Base-by-base conservation (phyloP, 2,888 invertebrate genomes). In the Nudaria mundana region DNA sequence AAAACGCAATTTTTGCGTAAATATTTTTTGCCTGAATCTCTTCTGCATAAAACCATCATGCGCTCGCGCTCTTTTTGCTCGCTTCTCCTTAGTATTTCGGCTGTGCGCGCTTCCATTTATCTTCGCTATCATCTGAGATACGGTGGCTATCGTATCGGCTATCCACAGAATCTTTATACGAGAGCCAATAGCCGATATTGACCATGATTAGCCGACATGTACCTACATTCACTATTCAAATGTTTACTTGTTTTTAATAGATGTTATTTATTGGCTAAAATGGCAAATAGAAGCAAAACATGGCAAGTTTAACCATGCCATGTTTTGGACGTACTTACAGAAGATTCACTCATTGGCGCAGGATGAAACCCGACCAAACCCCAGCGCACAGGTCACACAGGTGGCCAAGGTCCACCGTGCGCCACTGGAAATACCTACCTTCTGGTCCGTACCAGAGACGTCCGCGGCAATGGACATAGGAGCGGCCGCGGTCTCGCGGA, bases 91-190 rank as follows among this genome's bases (percentile, higher is more conserved):
- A 72, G 83, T 86, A 86, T 86, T 86, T 87, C 76, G 87, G 87
- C 81, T 80, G 84, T 74, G 76, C 75, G 76, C 70, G 77, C 75
- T 62, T 68, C 69, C 74, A 71, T 82, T 83, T 86, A 85, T 85
- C 85, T 79, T 63, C 53, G 71, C 74, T 77, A 80, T 81, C 81
- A 80, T 83, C 84, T 76, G 74, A 76, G 84, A 85, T 83, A 81
- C 78, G 69, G 60, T 63, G 58, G 74, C 69, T 77, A 81, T 79
- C 81, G 66, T 56, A 63, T 57, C 63, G 58, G 74, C 71, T 76
- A 81, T 80, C 79, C 68, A 52, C 61, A 60, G 74, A 67, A 81
- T 81, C 84, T 79, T 81, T 80, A 78, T 76, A 76, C 73, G 67
- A 63, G 56, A 63, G 66, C 67, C 72, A 76, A 65, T 81, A 82